Evolutionary conservation across 2,797 vertebrate species (phyloP).

Genomic region (Cyprinodon diabolis): DNA sequence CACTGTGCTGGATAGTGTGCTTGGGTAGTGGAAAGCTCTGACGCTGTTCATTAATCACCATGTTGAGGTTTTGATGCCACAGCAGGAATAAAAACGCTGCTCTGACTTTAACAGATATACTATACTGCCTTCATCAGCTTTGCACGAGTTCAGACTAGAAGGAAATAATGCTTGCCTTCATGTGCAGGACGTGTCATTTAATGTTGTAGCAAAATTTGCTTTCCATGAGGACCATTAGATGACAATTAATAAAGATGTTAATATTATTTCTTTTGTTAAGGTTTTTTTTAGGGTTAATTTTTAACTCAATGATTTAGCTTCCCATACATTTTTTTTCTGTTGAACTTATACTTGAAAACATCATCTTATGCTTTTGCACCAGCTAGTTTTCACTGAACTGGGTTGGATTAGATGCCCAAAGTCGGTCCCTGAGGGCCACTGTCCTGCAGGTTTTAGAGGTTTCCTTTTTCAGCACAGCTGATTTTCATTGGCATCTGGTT

Average conservation of each 20-base stretch:
- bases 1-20: conserved; percentile 56
- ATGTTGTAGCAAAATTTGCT: not conserved
- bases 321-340: not conserved
- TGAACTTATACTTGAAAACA: not conserved
- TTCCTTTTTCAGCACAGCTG: too few relatives aligned
- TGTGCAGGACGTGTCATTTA: conserved; percentile 8
- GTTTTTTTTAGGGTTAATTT: not conserved
- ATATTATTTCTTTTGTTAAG: not conserved
- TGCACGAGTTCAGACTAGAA: conserved; percentile 32
- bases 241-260: not conserved
- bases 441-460: too few relatives aligned
- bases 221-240: not conserved
- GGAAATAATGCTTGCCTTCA: conserved; percentile 31
- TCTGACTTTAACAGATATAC: conserved; percentile 66
- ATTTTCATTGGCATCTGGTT: too few relatives aligned
- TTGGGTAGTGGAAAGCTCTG: conserved; percentile 66
- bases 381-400: too few relatives aligned
- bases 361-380: not conserved
- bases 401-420: too few relatives aligned
- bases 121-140: conserved; percentile 72
- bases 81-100: conserved; percentile 74
- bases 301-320: not conserved
- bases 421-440: too few relatives aligned
- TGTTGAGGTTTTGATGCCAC: conserved; percentile 73
- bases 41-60: conserved; percentile 73